Evolutionary conservation across 1,140 invertebrate genomes (phyloP).

Genomic region (Leptinotarsa undecemlineata): DNA sequence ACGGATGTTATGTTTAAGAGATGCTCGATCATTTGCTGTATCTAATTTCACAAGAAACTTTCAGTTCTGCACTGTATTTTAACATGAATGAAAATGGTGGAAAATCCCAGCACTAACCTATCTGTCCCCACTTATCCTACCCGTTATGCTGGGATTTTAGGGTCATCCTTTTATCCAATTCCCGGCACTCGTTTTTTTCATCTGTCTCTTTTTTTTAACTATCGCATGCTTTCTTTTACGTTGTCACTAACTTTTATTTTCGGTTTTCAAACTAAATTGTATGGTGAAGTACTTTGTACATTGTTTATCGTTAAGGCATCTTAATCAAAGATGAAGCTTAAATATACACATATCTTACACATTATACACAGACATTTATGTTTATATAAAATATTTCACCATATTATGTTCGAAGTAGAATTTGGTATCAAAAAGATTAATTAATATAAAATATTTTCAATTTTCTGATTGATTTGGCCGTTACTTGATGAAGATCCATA

Average conservation of each 20-base stretch:
- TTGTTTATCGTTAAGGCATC: too few species aligned
- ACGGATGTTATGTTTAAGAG: conserved; percentile 11
- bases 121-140: conserved; percentile 30
- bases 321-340: too few species aligned
- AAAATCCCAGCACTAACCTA: conserved; percentile 36
- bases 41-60: conserved; percentile 34
- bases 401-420: too few species aligned
- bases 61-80: conserved; percentile 39
- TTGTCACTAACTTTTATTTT: conserved; percentile 37
- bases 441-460: too few species aligned
- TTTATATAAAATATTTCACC: too few species aligned
- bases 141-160: conserved; percentile 42
- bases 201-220: conserved; percentile 40
- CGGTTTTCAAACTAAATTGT: conserved; percentile 15
- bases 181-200: conserved; percentile 45
- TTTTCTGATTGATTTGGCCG: too few species aligned
- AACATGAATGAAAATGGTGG: conserved; percentile 34
- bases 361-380: too few species aligned
- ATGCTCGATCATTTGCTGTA: conserved; percentile 14
- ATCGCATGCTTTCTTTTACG: conserved; percentile 41
- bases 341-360: too few species aligned
- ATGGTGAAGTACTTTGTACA: neutral
- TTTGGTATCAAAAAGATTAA: too few species aligned
- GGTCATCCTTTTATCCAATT: conserved; percentile 44
- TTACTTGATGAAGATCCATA: too few species aligned